Conservation (phyloP, 1,140 invertebrate species). For the Drosophila seguyi region DNA sequence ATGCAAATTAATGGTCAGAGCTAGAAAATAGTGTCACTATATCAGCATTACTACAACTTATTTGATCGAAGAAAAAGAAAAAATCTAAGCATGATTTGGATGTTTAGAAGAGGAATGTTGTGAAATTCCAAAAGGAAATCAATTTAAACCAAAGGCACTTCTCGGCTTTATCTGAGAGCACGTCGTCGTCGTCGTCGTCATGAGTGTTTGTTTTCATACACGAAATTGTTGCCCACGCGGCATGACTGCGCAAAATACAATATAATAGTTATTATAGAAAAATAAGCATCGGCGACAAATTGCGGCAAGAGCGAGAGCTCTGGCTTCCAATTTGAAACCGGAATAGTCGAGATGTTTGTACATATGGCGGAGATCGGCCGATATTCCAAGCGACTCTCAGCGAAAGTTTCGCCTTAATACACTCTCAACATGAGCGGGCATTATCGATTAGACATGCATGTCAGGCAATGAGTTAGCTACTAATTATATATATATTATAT, state of each 20-base stretch:
- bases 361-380: not conserved
- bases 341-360: not conserved
- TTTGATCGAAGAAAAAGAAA: not conserved
- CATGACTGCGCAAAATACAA: conserved; percentile 61
- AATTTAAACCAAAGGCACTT: not conserved
- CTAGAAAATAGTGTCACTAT: conserved; percentile 2
- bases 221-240: conserved; percentile 47
- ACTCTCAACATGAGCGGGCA: not conserved
- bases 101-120: not conserved
- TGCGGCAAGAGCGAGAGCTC: conserved; percentile 9
- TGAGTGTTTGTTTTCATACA: conserved; percentile 26
- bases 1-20: conserved; percentile 4
- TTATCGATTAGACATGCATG: conserved; percentile 13
- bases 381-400: conserved; percentile 16
- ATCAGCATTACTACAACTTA: not conserved
- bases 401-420: conserved; percentile 34
- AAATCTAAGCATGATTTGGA: not conserved
- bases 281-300: conserved; percentile 32
- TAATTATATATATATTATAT: not conserved
- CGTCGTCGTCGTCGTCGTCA: not conserved
- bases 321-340: conserved; percentile 24
- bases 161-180: conserved; percentile 13
- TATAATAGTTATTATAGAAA: conserved; percentile 11
- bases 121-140: conserved; percentile 25
- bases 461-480: conserved; percentile 1